phyloP scores from a whole-genome alignment of 2,113 vertebrate species.

The Semnopithecus entellus region DNA sequence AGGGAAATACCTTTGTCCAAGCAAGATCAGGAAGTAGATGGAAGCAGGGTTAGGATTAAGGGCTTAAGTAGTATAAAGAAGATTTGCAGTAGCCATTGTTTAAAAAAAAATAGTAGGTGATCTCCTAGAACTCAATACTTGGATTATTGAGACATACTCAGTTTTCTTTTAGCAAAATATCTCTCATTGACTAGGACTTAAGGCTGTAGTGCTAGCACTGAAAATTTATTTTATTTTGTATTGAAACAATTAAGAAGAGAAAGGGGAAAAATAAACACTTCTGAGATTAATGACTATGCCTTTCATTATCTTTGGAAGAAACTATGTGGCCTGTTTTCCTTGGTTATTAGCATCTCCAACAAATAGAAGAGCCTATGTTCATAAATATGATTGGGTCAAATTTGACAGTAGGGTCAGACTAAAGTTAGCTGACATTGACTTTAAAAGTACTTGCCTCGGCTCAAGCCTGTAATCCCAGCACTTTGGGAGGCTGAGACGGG shows the following conservation, averaged over 20 bases:
- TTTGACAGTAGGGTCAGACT: neutral
- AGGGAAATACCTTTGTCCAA: neutral
- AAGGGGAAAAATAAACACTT: constrained; percentile 25
- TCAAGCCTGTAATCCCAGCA: no score
- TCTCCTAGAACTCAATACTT: neutral
- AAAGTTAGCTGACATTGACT: neutral
- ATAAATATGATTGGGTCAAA: neutral
- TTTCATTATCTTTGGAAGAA: constrained; percentile 1
- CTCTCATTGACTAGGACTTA: neutral
- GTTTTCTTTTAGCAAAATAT: constrained; percentile 5
- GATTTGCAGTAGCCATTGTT: neutral
- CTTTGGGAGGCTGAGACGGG: no score
- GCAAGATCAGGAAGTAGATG: neutral
- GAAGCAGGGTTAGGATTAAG: neutral
- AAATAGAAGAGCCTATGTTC: neutral
- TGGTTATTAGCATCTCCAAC: neutral
- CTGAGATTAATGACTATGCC: constrained; percentile 23
- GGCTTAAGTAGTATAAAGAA: constrained; percentile 12
- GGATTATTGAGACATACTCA: neutral
- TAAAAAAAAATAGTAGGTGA: neutral
- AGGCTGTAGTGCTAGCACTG: neutral
- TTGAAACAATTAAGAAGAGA: neutral
- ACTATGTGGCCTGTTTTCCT: neutral
- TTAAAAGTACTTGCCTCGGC: neutral
- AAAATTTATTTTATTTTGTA: neutral